Percentiles rank a stretch among this genome's conserved stretches.
Evolutionary conservation across 2,888 invertebrate genomes (phyloP).

Genomic region (Troides helena): DNA sequence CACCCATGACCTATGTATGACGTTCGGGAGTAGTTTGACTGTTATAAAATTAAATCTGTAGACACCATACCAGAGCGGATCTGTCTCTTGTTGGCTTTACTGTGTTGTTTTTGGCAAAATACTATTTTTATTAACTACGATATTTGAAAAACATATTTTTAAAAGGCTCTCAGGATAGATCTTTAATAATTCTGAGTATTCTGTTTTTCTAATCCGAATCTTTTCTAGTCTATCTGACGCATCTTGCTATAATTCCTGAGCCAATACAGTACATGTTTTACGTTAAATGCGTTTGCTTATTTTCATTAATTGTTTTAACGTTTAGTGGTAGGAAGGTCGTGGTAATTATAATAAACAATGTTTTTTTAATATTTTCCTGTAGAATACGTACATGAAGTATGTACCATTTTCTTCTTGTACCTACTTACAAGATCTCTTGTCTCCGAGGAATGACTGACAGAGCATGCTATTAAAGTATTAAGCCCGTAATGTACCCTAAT

Average conservation of each 20-base stretch:
- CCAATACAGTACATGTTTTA: neutral
- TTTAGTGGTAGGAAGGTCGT: too few species aligned
- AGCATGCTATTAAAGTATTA: too few species aligned
- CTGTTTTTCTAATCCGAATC: too few species aligned
- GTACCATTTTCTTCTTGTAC: too few species aligned
- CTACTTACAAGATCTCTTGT: too few species aligned
- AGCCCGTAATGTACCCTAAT: too few species aligned
- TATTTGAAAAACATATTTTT: neutral
- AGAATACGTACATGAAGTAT: too few species aligned
- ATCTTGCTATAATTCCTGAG: neutral
- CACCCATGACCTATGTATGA: constrained; percentile 27
- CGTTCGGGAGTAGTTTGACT: constrained; percentile 12
- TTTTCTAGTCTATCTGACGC: too few species aligned
- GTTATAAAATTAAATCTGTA: constrained; percentile 3
- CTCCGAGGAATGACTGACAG: too few species aligned
- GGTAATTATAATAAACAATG: too few species aligned
- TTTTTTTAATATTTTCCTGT: too few species aligned
- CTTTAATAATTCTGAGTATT: neutral
- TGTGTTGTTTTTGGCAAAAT: neutral
- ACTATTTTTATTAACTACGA: neutral
- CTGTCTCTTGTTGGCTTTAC: neutral
- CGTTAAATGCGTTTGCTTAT: neutral
- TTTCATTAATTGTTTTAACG: too few species aligned
- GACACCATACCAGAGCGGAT: neutral
- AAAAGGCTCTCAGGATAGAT: neutral